These are phyloP conservation scores for Pituophis catenifer DNA, from an alignment of 2,113 vertebrate species.

Conservation along the genomic window DNA sequence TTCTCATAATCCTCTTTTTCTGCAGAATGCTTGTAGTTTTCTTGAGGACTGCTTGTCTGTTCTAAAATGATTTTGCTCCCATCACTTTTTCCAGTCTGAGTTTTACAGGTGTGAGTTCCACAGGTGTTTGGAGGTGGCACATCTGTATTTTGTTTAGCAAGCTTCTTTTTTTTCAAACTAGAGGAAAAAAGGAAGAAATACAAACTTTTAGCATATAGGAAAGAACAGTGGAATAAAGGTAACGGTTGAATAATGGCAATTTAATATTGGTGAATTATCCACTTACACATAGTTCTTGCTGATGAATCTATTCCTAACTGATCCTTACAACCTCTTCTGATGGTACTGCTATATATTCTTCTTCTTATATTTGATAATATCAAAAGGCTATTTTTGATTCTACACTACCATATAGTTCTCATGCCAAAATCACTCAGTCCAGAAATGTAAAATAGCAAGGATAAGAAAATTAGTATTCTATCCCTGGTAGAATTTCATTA, in stretches of 20 bases:
- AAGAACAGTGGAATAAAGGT: background rate
- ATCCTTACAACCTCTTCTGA: background rate
- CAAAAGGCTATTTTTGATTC: background rate
- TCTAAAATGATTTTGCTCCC: conserved; percentile 64
- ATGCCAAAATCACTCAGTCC: background rate
- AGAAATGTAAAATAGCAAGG: background rate
- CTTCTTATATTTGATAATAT: no score
- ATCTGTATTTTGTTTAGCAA: conserved; percentile 72
- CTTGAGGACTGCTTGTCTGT: conserved; percentile 65
- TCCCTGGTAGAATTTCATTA: background rate
- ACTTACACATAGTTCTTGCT: background rate
- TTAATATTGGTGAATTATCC: background rate
- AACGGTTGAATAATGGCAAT: background rate
- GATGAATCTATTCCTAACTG: background rate
- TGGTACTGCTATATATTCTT: background rate
- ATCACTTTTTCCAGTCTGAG: conserved; percentile 66
- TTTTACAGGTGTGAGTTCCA: conserved; percentile 53
- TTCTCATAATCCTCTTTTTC: conserved; percentile 69
- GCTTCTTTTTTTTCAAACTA: conserved; percentile 78
- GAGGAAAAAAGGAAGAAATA: background rate
- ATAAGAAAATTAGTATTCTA: background rate
- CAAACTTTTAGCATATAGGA: background rate
- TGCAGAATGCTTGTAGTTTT: conserved; percentile 61
- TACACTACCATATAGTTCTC: background rate
- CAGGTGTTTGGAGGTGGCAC: conserved; percentile 49